Evolutionary conservation across 2,113 vertebrate genomes (phyloP).

Genomic region (Gymnobelideus leadbeateri): DNA sequence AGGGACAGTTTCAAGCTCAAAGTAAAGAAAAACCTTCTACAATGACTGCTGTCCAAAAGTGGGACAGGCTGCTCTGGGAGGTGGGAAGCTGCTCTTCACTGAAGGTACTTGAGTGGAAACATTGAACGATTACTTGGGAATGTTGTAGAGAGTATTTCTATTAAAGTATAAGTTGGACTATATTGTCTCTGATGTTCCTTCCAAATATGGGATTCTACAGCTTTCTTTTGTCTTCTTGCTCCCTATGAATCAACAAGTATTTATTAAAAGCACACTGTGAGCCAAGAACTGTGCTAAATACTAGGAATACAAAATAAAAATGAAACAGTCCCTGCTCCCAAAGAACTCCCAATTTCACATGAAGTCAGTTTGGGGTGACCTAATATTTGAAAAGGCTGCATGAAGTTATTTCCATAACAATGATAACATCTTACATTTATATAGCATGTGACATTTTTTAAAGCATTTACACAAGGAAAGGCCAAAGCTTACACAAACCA

Average conservation of each 20-base stretch:
- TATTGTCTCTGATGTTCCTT: background rate
- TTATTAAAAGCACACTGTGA: background rate
- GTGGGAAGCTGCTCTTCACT: background rate
- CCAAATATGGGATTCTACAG: background rate
- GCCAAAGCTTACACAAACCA: background rate
- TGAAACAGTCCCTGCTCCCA: background rate
- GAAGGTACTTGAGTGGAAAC: background rate
- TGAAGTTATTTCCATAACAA: background rate
- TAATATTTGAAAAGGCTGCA: background rate
- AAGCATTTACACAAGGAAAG: background rate
- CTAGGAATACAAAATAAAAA: background rate
- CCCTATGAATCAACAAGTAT: background rate
- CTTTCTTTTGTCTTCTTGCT: background rate
- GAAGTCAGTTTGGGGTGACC: background rate
- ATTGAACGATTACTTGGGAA: background rate
- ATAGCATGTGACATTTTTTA: background rate
- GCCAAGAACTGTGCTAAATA: background rate
- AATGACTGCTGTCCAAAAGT: background rate
- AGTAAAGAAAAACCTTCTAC: background rate
- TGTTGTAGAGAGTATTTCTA: background rate
- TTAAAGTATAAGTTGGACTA: background rate
- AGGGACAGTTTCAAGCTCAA: conserved; percentile 6
- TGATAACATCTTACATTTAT: background rate
- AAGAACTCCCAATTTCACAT: background rate
- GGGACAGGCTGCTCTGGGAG: background rate